These are phyloP conservation scores for Drosophila setosimentum DNA, from an alignment of 2,888 invertebrate genomes.

Conservation along the genomic window DNA sequence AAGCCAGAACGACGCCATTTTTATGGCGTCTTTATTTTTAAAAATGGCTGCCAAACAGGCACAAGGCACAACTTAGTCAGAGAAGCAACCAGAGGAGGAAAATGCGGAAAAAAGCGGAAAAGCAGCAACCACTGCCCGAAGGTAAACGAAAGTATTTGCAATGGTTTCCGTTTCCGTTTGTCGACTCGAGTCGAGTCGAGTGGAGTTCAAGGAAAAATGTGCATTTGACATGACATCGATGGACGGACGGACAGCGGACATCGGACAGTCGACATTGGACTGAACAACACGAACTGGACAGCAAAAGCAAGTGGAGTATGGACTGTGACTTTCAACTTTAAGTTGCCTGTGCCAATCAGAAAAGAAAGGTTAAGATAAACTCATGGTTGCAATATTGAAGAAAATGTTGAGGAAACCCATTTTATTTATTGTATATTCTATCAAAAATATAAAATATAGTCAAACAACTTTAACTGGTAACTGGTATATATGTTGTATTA, in stretches of 20 bases:
- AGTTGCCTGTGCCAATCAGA: neutral
- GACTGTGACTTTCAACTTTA: neutral
- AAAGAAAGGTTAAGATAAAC: neutral
- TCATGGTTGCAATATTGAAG: neutral
- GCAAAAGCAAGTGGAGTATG: neutral
- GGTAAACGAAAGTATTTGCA: conserved; percentile 64
- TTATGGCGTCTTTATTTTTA: conserved; percentile 28
- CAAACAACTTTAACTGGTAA: neutral
- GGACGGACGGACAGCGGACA: neutral
- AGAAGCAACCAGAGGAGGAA: neutral
- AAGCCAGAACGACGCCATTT: conserved; percentile 44
- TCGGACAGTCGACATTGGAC: conserved; percentile 3
- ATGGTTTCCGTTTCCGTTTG: conserved; percentile 68
- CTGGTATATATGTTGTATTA: neutral
- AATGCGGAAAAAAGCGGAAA: neutral
- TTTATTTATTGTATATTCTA: neutral
- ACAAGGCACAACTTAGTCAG: neutral
- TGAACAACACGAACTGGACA: neutral
- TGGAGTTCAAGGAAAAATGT: conserved; percentile 64
- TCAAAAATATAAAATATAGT: neutral
- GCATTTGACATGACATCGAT: conserved; percentile 54
- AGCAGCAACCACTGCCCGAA: conserved; percentile 22
- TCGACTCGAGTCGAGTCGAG: conserved; percentile 8
- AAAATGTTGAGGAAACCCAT: neutral
- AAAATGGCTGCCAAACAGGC: conserved; percentile 46